These are phyloP conservation scores for rabbit (Oryctolagus cuniculus) DNA, from an alignment of 2,113 vertebrate species.

Conservation along the genomic window DNA sequence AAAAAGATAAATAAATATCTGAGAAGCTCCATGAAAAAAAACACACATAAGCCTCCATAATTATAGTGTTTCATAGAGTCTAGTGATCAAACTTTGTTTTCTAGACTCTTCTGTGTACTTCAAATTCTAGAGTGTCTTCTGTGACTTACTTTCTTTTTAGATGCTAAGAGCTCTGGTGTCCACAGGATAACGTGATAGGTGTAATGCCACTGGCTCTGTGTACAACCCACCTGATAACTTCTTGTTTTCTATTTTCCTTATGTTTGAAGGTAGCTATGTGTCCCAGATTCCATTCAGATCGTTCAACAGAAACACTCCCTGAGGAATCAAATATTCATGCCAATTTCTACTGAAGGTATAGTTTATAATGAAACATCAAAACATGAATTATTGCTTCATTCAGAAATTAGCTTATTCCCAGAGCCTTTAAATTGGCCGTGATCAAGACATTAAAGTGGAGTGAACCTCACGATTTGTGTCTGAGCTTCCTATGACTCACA, in stretches of 20 bases:
- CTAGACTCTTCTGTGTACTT: not conserved
- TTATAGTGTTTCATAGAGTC: not conserved
- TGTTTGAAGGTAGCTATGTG: not conserved
- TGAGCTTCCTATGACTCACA: not conserved
- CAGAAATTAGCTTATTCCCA: slow-evolving; percentile 38
- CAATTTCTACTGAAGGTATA: slow-evolving; percentile 53
- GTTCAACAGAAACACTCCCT: slow-evolving; percentile 44
- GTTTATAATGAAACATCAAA: slow-evolving; percentile 61
- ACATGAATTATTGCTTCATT: slow-evolving; percentile 21
- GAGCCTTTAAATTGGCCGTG: slow-evolving; percentile 46
- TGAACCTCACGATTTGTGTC: not conserved
- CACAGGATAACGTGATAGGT: not conserved
- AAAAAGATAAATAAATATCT: not conserved
- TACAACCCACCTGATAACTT: slow-evolving; percentile 14
- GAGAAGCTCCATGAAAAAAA: not conserved
- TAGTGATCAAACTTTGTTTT: not conserved
- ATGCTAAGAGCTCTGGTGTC: not conserved
- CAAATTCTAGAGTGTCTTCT: not conserved
- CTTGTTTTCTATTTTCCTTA: slow-evolving; percentile 10
- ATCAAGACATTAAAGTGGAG: slow-evolving; percentile 3
- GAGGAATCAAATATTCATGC: slow-evolving; percentile 54
- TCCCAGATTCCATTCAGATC: not conserved
- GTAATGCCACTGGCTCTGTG: not conserved
- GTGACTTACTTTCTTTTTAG: not conserved
- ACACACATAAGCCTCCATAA: not conserved